phyloP scores from a whole-genome alignment of 2,888 invertebrate species.

The Allygus modestus region DNA sequence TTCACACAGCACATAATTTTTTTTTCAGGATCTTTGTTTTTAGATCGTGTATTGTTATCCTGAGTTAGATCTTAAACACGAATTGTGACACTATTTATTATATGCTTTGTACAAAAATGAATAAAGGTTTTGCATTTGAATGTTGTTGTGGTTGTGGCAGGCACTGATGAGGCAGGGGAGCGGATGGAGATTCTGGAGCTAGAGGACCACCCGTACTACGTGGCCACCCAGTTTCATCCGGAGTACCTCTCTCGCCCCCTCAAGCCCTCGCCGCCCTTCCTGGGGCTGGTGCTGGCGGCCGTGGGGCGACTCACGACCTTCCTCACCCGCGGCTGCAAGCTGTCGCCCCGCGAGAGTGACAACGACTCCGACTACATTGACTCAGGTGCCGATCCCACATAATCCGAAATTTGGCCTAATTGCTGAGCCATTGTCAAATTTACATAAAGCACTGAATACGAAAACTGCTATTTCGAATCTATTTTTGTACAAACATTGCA shows the following conservation, averaged over 20 bases:
- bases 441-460: too few species aligned
- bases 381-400: slow-evolving; percentile 75
- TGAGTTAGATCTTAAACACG: too few species aligned
- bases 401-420: too few species aligned
- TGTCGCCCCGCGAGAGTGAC: slow-evolving; percentile 85
- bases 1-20: too few species aligned
- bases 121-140: too few species aligned
- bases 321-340: slow-evolving; percentile 84
- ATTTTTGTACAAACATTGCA: too few species aligned
- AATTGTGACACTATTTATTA: too few species aligned
- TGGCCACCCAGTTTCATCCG: slow-evolving; percentile 98
- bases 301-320: slow-evolving; percentile 87
- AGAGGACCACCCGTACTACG: slow-evolving; percentile 93
- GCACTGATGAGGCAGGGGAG: slow-evolving; percentile 86
- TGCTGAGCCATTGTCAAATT: too few species aligned
- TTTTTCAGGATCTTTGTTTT: too few species aligned
- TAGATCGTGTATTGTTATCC: too few species aligned
- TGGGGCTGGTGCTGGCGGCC: slow-evolving; percentile 95
- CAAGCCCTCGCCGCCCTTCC: slow-evolving; percentile 95
- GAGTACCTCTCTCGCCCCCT: slow-evolving; percentile 96
- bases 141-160: slow-evolving; percentile 72
- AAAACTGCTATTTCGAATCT: too few species aligned
- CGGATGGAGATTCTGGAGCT: slow-evolving; percentile 97
- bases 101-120: too few species aligned
- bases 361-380: slow-evolving; percentile 81